Evolutionary conservation across 2,797 vertebrate species (phyloP), one percentile per base, ranked within the genome.

Genomic region (Sebastes vulpes): DNA sequence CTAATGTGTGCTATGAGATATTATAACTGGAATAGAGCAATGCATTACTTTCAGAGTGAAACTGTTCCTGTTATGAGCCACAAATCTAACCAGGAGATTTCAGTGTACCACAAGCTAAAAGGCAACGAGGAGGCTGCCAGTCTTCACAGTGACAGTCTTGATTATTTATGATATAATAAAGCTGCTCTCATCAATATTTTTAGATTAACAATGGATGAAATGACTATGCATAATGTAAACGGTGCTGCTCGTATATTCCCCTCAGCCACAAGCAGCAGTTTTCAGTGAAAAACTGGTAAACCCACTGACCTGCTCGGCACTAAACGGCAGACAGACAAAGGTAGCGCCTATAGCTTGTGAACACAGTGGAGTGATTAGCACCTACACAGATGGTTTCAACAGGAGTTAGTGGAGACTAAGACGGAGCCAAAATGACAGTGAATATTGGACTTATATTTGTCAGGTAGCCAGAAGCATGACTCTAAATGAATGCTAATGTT

Each of bases 1-100:
- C 66, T 75, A 73, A 79, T 65, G 60, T 52, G n/a, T 31, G 26
- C 63, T 48, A n/a, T 29, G 52, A 76, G 46, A 20, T 71, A n/a
- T 23, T 2, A 23, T 14, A 52, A 12, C 58, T 75, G 73, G 52
- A 79, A 75, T 7, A 59, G 58, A 77, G 46, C 31, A 58, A 58
- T 31, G 48, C 46, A 59, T 69, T 38, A 46, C 64, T 28, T 65
- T 56, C 3, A 38, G 25, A 11, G 58, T 29, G 23, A 68, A 75
- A 16, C 12, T 14, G 29, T 57, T 74, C 48, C 50, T 16, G 25
- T 18, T 46, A 31, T 26, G 23, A 12, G 16, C 35, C 38, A 9
- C 56, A 7, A 59, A 72, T 77, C 63, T 70, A 26, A 61, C 16
- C n/a, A 10, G 18, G 5, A 61, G 26, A 25, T 63, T 69, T 81